Evolutionary conservation across 1,140 invertebrate species (phyloP), one percentile per base, ranked within the genome.

Genomic region (Cataglyphis hispanica): DNA sequence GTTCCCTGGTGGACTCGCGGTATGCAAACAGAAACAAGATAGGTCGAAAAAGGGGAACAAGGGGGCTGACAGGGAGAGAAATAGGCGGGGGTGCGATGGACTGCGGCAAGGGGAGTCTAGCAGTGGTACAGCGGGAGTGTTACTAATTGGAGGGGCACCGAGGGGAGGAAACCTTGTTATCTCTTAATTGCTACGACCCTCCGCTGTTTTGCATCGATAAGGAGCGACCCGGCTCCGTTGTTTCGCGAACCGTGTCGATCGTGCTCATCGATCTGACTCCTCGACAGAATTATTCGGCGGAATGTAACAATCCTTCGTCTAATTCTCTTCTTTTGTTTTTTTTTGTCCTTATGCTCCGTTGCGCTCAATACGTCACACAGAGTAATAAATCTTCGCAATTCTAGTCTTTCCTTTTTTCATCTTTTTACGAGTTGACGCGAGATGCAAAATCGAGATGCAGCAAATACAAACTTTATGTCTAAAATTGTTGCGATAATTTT

Each of bases 121-220:
- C 70, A 50, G 58, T 25, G 74, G 60, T 77, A 74, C 40, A 75
- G 74, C 40, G 67, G 85, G 88, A 75, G 77, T 94, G 94, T 95
- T 92, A 94, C 94, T 95, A 95, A 95, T 95, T 95, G 94, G 93
- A 94, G 93, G 93, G 94, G 94, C 91, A 91, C 88, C 91, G 90
- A 92, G 92, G 91, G 92, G 53, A 74, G 91, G 92, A 92, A 95
- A 95, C 93, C 94, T 95, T 95, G 94, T 95, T 95, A 95, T 95
- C 94, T 95, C 94, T 95, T 95, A 95, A 95, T 95, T 95, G 94
- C 94, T 95, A 93, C 93, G 91, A 94, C 93, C 94, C 94, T 94
- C 91, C 90, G 87, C 92, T 94, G 92, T 95, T 95, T 94, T 95
- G 94, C 94, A 95, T 95, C 93, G 94, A 94, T 93, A 94, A 95